phyloP scores from a whole-genome alignment of 2,888 invertebrate species.

The Caenorhabditis sp. region DNA sequence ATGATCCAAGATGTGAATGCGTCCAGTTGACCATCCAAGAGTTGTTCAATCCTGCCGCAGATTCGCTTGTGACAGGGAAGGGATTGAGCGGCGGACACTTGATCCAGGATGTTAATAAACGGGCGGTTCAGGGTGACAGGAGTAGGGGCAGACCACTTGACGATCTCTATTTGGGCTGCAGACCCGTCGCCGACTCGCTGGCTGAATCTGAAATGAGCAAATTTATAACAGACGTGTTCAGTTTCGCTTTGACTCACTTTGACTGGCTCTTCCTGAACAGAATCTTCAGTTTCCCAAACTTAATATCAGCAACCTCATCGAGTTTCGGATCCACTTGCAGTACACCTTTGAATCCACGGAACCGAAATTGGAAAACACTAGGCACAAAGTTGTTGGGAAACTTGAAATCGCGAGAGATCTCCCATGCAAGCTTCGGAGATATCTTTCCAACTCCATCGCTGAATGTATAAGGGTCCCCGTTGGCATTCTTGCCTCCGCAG shows the following conservation, averaged over 20 bases:
- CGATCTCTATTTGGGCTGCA: conserved; percentile 76
- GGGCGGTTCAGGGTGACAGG: conserved; percentile 82
- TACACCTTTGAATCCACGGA: conserved; percentile 81
- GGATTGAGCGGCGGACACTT: conserved; percentile 70
- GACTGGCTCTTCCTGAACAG: conserved; percentile 9
- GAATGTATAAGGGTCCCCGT: conserved; percentile 45
- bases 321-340: conserved; percentile 74
- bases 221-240: not conserved
- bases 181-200: not conserved
- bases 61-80: conserved; percentile 69
- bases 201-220: conserved; percentile 12
- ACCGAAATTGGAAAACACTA: conserved; percentile 73
- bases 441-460: conserved; percentile 79
- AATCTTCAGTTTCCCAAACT: not conserved
- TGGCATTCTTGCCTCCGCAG: conserved; percentile 40
- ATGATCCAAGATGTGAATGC: conserved; percentile 67
- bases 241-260: conserved; percentile 1
- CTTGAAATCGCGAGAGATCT: conserved; percentile 10
- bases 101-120: conserved; percentile 82
- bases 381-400: conserved; percentile 12
- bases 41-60: conserved; percentile 71
- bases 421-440: conserved; percentile 22
- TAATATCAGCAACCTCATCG: conserved; percentile 58
- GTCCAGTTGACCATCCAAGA: conserved; percentile 75
- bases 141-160: conserved; percentile 77